phyloP scores from a whole-genome alignment of 2,888 invertebrate genomes.

The Ectemnius cavifrons region DNA sequence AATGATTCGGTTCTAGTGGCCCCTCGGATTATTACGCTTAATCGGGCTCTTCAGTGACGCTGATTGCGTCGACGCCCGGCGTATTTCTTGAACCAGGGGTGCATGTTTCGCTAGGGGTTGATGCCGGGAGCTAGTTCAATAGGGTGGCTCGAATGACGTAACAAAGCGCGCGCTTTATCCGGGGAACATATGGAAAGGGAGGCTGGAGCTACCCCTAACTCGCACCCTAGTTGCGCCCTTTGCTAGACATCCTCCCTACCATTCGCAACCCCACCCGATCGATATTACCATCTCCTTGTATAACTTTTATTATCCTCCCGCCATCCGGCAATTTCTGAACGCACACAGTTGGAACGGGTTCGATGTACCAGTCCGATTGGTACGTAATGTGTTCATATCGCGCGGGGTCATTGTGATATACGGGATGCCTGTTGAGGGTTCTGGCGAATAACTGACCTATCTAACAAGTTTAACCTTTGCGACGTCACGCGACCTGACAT shows the following conservation, averaged over 20 bases:
- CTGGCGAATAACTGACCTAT: slow-evolving; percentile 52
- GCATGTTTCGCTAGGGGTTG: slow-evolving; percentile 66
- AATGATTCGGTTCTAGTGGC: no score
- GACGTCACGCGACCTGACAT: slow-evolving; percentile 73
- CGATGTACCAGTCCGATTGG: no score
- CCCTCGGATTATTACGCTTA: not conserved
- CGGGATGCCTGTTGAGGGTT: no score
- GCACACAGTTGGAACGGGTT: no score
- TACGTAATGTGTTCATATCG: no score
- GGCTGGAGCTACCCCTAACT: slow-evolving; percentile 41
- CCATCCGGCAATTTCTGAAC: no score
- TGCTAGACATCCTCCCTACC: not conserved
- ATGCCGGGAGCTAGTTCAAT: slow-evolving; percentile 49
- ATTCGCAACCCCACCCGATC: not conserved
- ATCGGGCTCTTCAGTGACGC: slow-evolving; percentile 9
- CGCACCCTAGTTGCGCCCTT: not conserved
- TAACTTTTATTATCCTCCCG: no score
- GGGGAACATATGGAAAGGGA: slow-evolving; percentile 62
- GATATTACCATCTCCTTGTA: no score
- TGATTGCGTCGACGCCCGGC: slow-evolving; percentile 75
- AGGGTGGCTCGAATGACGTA: slow-evolving; percentile 74
- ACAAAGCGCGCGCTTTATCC: slow-evolving; percentile 77
- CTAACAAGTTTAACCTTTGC: slow-evolving; percentile 71
- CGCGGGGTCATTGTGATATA: no score
- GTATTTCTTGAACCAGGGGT: slow-evolving; percentile 73